Conservation (phyloP, 2,113 vertebrate species). For the Girardinichthys multiradiatus region DNA sequence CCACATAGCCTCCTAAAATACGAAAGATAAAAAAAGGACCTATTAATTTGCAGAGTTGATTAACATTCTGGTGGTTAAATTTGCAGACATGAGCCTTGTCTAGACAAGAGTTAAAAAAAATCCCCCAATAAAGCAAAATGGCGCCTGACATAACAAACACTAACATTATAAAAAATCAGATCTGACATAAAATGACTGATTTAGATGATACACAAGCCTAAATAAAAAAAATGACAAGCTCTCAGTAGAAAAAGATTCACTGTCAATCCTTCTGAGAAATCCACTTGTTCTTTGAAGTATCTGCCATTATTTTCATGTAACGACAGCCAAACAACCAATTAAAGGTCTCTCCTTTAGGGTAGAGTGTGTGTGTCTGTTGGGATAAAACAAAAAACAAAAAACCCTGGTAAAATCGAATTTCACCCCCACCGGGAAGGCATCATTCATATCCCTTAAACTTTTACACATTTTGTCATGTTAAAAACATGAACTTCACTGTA, state of each 20-base stretch:
- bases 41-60: constrained; percentile 68
- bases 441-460: neutral
- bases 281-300: constrained; percentile 61
- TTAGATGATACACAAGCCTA: constrained; percentile 18
- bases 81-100: constrained; percentile 56
- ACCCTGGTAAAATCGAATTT: neutral
- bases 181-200: constrained; percentile 29
- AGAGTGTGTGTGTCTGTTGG: neutral
- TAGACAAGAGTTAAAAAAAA: constrained; percentile 55
- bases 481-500: neutral
- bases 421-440: constrained; percentile 4
- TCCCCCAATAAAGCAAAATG: constrained; percentile 43
- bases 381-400: neutral
- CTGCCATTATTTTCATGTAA: constrained; percentile 62
- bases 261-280: constrained; percentile 47
- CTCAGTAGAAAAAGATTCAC: constrained; percentile 54
- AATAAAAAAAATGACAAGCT: constrained; percentile 45
- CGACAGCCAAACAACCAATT: constrained; percentile 72
- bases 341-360: constrained; percentile 41
- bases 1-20: constrained; percentile 30
- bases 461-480: neutral
- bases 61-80: constrained; percentile 59
- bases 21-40: constrained; percentile 54
- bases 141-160: constrained; percentile 46
- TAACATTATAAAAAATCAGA: constrained; percentile 23